Evolutionary conservation across 2,888 invertebrate species (phyloP).

Genomic region (Cantharis flavilabris): DNA sequence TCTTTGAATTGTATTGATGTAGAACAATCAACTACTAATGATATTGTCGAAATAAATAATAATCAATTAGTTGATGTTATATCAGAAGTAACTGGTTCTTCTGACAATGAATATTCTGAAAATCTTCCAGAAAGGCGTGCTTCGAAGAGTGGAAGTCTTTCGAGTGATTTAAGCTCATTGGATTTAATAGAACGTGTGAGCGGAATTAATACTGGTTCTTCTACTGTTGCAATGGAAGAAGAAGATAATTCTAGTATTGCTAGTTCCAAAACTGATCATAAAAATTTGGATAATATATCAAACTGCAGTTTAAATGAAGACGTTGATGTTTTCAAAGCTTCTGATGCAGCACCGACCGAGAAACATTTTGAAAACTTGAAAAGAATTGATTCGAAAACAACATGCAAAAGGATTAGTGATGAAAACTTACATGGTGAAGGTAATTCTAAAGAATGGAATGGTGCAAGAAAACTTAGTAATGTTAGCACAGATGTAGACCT

Average conservation of each 20-base stretch:
- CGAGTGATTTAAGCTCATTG: slow-evolving; percentile 28
- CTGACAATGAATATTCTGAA: background rate
- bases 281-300: slow-evolving; percentile 14
- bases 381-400: background rate
- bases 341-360: background rate
- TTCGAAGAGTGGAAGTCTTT: slow-evolving; percentile 5
- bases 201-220: slow-evolving; percentile 43
- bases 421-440: slow-evolving; percentile 39
- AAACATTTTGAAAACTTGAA: background rate
- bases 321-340: background rate
- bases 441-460: slow-evolving; percentile 50
- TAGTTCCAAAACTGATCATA: slow-evolving; percentile 7
- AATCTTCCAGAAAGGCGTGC: background rate
- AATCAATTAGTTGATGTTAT: background rate
- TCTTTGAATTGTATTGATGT: background rate
- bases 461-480: slow-evolving; percentile 46
- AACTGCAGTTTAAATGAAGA: slow-evolving; percentile 17
- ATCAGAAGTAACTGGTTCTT: too few relatives aligned
- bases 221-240: slow-evolving; percentile 33
- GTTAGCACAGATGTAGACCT: slow-evolving; percentile 35
- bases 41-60: background rate
- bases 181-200: slow-evolving; percentile 42
- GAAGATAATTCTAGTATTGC: slow-evolving; percentile 12
- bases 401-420: slow-evolving; percentile 30
- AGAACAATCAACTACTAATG: background rate